Evolutionary conservation across 2,797 vertebrate species (phyloP), one percentile per base, ranked within the genome.

Genomic region (Pelochelys cantorii): DNA sequence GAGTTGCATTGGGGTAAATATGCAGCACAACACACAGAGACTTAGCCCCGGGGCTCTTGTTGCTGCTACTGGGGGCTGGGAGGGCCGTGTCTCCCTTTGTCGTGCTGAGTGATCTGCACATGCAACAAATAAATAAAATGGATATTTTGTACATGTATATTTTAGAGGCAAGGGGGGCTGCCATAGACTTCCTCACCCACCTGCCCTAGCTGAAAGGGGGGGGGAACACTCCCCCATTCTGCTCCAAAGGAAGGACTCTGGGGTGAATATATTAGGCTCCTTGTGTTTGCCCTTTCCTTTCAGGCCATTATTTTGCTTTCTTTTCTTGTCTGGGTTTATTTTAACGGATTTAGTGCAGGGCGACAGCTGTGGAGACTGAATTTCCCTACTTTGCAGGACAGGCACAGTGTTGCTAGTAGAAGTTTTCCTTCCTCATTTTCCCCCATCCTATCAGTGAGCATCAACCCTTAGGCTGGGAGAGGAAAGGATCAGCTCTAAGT

Each of bases 1-100:
- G 95, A 95, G 95, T 93, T 93, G 95, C 91, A 90, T 93, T 92
- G 83, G 93, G 94, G 92, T 93, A 96, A 95, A 96, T 94, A 96
- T 95, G 91, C 93, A 86, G 90, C 75, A 93, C 93, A 96, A 94
- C 42, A 23, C 93, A 96, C 88, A 93, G 95, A 25, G 9, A 88
- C 91, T 95, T 89, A 68, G 87, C 87, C 88, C 68, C 0, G 1
- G 82, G 93, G 81, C 90, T 93, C 93, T 91, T 57, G 53, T 93
- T 94, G 74, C 81, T 78, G 18, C 82, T 86, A 86, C 91, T 83
- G 59, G 90, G 59, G 88, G 52, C 79, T 1, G 59, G 12, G 68
- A 84, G 75, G 52, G 74, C 53, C 88, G 74, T 13, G 78, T 89
- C 4, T 90, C 78, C 85, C 77, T 8, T 23, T 83, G 82, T 75